Evolutionary conservation across 2,113 vertebrate genomes (phyloP), one percentile per base, ranked within the genome.

Genomic region (Gymnocephalus cernua): DNA sequence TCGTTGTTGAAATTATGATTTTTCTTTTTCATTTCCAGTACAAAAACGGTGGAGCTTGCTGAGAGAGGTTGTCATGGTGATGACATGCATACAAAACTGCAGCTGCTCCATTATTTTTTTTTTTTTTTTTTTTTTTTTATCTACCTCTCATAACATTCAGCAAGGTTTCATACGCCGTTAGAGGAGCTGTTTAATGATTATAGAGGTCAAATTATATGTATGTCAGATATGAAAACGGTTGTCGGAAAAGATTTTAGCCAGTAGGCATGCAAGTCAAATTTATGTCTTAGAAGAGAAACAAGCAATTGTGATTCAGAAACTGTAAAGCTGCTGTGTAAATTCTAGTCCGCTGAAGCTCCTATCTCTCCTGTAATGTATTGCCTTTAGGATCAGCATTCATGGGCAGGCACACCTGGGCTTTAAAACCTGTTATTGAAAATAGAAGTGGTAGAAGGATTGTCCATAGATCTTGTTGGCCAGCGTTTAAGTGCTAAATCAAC

Each of bases 1-100:
- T 86, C 53, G 29, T 25, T 75, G 64, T 59, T 68, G 62, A 85
- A 82, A 73, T 73, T 29, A 29, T 74, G 12, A 50, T 62, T 57
- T 14, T 44, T 69, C 12, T 38, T 47, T 27, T 64, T 47, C 13
- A 50, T 80, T 86, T 86, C 35, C 66, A 53, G 29, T 57, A 53
- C 69, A 89, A 61, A 80, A 85, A 73, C 51, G 61, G 79, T 65
- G 64, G 78, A 41, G 80, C 87, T 89, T 82, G 79, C 91, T 84
- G 81, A 90, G 85, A 90, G 89, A 90, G 91, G 92, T 92, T 92
- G 91, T 89, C 92, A 88, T 92, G 81, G 88, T 77, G 89, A 92
- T 89, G 86, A 88, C 77, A 51, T 90, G 91, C 87, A 88, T 90
- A 86, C 82, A 84, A 86, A 84, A 84, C 79, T 80, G 83, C 90